phyloP scores from a whole-genome alignment of 2,797 vertebrate species.

The Thaleichthys pacificus region DNA sequence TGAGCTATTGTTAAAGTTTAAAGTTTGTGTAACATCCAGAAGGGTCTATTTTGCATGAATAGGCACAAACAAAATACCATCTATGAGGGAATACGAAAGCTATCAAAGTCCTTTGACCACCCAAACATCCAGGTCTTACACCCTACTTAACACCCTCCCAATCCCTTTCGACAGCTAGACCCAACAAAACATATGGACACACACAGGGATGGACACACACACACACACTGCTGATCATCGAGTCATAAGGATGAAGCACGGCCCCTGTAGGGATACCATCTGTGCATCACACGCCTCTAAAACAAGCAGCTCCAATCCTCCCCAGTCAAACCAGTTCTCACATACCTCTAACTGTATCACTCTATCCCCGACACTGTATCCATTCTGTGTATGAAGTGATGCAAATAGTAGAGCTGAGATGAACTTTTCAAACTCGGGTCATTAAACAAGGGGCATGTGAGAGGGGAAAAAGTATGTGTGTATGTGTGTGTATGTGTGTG shows the following conservation, averaged over 20 bases:
- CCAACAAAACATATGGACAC: slow-evolving; percentile 11
- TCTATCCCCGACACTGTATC: slow-evolving; percentile 1
- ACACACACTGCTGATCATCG: slow-evolving; percentile 22
- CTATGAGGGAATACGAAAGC: too few species aligned
- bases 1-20: neutral
- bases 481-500: neutral
- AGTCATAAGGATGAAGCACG: slow-evolving; percentile 48
- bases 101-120: neutral
- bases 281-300: slow-evolving; percentile 62
- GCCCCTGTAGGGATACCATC: slow-evolving; percentile 73
- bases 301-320: slow-evolving; percentile 40
- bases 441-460: too few species aligned
- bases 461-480: neutral
- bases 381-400: neutral
- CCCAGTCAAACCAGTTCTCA: slow-evolving; percentile 17
- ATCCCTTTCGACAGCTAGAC: neutral
- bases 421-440: too few species aligned
- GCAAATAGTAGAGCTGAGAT: too few species aligned
- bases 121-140: slow-evolving; percentile 9
- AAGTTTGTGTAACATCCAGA: neutral
- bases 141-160: neutral
- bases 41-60: neutral
- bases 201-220: slow-evolving; percentile 28
- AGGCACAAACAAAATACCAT: too few species aligned
- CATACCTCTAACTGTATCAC: neutral